These are phyloP conservation scores for Diloba caeruleocephala DNA, from an alignment of 2,888 invertebrate species.

Conservation along the genomic window DNA sequence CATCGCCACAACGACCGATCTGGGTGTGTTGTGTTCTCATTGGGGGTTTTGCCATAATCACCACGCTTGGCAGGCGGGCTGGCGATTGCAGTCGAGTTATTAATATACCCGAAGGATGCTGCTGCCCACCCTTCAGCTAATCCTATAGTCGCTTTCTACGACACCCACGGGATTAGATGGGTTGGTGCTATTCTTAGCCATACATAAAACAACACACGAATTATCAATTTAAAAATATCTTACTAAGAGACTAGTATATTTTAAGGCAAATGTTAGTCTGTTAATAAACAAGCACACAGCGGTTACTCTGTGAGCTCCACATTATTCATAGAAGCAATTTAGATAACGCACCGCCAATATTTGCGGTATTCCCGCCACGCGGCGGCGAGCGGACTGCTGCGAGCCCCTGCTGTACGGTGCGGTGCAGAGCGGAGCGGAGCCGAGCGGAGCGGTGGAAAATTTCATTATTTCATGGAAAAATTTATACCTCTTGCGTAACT, in stretches of 20 bases:
- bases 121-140: too few relatives aligned
- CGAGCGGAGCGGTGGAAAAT: background rate
- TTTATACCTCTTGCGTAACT: too few relatives aligned
- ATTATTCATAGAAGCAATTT: constrained; percentile 54
- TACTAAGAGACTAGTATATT: constrained; percentile 17
- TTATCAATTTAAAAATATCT: background rate
- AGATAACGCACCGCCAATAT: constrained; percentile 53
- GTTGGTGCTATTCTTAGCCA: too few relatives aligned
- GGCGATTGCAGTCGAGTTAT: too few relatives aligned
- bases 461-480: constrained; percentile 8
- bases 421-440: background rate
- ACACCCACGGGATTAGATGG: too few relatives aligned
- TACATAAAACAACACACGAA: too few relatives aligned
- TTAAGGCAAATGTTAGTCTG: constrained; percentile 6
- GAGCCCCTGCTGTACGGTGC: background rate
- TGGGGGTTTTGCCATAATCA: too few relatives aligned
- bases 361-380: constrained; percentile 29
- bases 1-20: too few relatives aligned
- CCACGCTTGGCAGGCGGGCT: too few relatives aligned
- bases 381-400: constrained; percentile 5
- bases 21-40: too few relatives aligned
- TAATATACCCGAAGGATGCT: too few relatives aligned
- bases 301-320: constrained; percentile 24
- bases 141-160: too few relatives aligned
- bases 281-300: constrained; percentile 18